phyloP scores from a whole-genome alignment of 2,797 vertebrate genomes.

The Enoplosus armatus region DNA sequence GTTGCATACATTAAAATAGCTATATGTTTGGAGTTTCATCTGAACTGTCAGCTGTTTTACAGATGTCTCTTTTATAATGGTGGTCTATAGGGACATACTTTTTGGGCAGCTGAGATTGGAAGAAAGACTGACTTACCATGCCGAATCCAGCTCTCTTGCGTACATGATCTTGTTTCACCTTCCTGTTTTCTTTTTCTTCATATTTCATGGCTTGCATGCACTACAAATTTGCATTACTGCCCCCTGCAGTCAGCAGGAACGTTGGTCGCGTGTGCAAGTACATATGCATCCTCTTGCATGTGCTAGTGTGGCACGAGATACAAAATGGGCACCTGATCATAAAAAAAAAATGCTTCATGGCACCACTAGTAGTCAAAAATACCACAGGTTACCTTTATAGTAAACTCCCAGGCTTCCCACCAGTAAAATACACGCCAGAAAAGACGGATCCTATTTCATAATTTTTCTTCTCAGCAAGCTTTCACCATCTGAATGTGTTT shows the following conservation, averaged over 20 bases:
- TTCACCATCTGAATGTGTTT: conserved; percentile 19
- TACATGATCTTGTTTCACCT: background rate
- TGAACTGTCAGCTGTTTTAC: background rate
- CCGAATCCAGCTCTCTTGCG: background rate
- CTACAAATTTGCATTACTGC: background rate
- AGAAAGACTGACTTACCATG: background rate
- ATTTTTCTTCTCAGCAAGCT: conserved; percentile 32
- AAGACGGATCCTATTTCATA: conserved; percentile 7
- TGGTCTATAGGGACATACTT: background rate
- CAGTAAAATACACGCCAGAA: conserved; percentile 9
- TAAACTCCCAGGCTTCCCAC: background rate
- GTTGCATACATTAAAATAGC: background rate
- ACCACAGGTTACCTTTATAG: background rate
- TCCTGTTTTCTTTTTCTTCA: background rate
- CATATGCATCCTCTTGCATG: background rate
- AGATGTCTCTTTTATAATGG: background rate
- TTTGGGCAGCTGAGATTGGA: background rate
- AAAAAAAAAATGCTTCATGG: background rate
- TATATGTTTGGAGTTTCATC: background rate
- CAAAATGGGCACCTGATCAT: background rate
- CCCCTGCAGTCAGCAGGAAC: background rate
- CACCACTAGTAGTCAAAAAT: background rate
- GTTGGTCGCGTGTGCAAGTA: background rate
- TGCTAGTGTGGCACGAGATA: background rate
- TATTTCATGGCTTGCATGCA: background rate